These are phyloP conservation scores for Pocillopora meandrina DNA, from an alignment of 92 coral and sea anemone genomes.

Conservation along the genomic window DNA sequence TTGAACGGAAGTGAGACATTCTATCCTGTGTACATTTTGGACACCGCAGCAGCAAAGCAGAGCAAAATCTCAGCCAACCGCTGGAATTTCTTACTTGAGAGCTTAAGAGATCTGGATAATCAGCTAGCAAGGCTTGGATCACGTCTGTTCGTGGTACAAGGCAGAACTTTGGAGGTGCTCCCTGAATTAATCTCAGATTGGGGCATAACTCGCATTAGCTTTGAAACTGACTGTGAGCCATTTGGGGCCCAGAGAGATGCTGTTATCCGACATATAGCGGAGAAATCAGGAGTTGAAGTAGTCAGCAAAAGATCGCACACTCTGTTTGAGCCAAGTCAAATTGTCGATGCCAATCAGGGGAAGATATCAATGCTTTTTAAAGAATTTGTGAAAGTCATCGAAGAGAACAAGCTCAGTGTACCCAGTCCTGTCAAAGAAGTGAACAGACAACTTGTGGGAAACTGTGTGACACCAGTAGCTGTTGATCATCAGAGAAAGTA, in stretches of 20 bases:
- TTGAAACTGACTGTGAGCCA: constrained; percentile 85
- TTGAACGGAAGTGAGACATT: constrained; percentile 62
- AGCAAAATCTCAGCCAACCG: constrained; percentile 76
- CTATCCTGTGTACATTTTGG: constrained; percentile 77
- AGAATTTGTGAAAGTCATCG: constrained; percentile 52
- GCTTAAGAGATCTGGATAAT: constrained; percentile 72
- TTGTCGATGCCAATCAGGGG: constrained; percentile 54
- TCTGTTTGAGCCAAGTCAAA: constrained; percentile 67
- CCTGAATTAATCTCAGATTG: constrained; percentile 67
- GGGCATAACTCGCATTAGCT: constrained; percentile 67
- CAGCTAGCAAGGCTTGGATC: constrained; percentile 70
- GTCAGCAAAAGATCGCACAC: constrained; percentile 77
- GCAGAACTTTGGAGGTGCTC: constrained; percentile 62
- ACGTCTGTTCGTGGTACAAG: constrained; percentile 78
- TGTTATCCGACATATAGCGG: constrained; percentile 60
- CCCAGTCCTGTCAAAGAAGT: constrained; percentile 46
- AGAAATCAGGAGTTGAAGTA: constrained; percentile 65
- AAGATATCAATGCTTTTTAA: constrained; percentile 66
- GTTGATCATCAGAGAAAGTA: constrained; percentile 16
- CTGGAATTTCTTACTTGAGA: constrained; percentile 72
- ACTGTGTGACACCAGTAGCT: constrained; percentile 49
- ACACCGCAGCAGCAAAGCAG: constrained; percentile 59
- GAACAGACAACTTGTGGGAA: constrained; percentile 35
- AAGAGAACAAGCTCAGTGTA: constrained; percentile 44
- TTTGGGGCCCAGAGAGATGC: constrained; percentile 76